Percentiles rank a stretch among this genome's conserved stretches.
Conservation (phyloP, 2,888 invertebrate species). For the Ochropacha duplaris region DNA sequence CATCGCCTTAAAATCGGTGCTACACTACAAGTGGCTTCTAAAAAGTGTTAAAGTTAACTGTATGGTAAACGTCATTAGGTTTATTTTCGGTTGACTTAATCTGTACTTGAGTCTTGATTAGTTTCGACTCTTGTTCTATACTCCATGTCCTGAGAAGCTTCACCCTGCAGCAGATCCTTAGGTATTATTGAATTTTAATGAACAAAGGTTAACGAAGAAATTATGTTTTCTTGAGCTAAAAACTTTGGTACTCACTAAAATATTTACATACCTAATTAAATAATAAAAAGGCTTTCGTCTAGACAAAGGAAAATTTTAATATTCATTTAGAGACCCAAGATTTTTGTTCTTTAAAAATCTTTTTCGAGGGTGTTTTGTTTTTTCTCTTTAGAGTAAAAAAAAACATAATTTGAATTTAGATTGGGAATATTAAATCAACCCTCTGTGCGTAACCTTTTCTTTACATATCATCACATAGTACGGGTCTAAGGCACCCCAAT, state of each 20-base stretch:
- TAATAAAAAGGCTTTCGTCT: not conserved
- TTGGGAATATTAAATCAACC: not conserved
- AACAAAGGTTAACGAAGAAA: not conserved
- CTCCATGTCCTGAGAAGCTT: too few species aligned
- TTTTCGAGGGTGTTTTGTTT: not conserved
- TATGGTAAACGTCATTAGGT: too few species aligned
- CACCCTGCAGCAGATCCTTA: not conserved
- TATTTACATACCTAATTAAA: not conserved
- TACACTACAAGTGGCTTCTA: too few species aligned
- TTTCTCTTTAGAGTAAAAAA: not conserved
- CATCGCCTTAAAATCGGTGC: too few species aligned
- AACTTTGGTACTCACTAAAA: not conserved
- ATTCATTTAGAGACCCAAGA: not conserved
- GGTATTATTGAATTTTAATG: not conserved
- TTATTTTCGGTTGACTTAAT: too few species aligned
- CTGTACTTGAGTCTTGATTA: too few species aligned
- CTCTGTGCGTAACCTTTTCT: not conserved
- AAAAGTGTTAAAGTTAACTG: too few species aligned
- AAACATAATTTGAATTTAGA: not conserved
- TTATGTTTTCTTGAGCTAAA: not conserved
- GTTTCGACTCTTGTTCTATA: too few species aligned
- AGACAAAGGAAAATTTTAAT: not conserved
- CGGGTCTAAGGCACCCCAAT: not conserved
- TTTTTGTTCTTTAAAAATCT: not conserved
- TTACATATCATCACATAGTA: not conserved